A percentile compares a stretch with the other conserved stretches of the same genome.
These are phyloP conservation scores for Caradrina kadenii DNA, from an alignment of 2,888 invertebrate species.

Conservation along the genomic window DNA sequence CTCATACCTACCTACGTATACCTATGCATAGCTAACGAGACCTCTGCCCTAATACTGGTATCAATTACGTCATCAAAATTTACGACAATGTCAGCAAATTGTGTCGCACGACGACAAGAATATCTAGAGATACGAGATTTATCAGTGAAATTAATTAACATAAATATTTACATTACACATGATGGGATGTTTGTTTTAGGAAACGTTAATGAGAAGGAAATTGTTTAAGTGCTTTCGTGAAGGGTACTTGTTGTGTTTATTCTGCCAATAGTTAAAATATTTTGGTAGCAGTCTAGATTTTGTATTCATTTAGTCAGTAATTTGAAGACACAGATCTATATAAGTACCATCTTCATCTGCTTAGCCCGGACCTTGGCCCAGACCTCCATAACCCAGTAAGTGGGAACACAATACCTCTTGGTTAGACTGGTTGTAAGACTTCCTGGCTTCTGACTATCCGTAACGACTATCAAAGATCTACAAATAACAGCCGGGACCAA, in stretches of 20 bases:
- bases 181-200: slow-evolving; percentile 19
- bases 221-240: neutral
- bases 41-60: slow-evolving; percentile 27
- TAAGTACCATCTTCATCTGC: too few species aligned
- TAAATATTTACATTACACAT: slow-evolving; percentile 41
- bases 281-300: neutral
- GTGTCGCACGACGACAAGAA: slow-evolving; percentile 33
- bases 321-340: too few species aligned
- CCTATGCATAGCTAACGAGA: slow-evolving; percentile 39
- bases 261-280: neutral
- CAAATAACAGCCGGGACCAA: too few species aligned
- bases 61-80: slow-evolving; percentile 49
- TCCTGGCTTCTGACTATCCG: too few species aligned
- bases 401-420: too few species aligned
- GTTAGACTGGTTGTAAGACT: too few species aligned
- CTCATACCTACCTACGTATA: slow-evolving; percentile 1
- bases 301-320: too few species aligned
- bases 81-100: slow-evolving; percentile 35
- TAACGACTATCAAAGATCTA: too few species aligned
- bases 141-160: slow-evolving; percentile 28
- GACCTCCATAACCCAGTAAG: too few species aligned
- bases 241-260: neutral
- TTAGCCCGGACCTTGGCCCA: too few species aligned
- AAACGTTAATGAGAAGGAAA: slow-evolving; percentile 11
- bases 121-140: slow-evolving; percentile 26